Evolutionary conservation across 1,140 invertebrate species (phyloP), one percentile per base, ranked within the genome.

Genomic region (Camponotus pennsylvanicus): DNA sequence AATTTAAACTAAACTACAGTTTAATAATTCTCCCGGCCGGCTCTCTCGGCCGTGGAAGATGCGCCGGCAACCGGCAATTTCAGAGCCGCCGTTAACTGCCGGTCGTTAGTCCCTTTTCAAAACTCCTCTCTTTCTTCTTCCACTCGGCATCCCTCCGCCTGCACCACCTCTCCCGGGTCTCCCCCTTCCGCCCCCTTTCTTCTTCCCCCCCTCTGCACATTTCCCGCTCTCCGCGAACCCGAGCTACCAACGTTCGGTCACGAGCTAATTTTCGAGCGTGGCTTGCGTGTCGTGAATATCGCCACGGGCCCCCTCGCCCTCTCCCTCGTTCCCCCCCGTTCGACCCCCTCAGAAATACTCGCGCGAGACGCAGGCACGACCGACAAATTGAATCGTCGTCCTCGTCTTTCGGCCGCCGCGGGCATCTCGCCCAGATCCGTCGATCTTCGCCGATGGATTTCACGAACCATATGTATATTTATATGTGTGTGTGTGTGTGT

Each of bases 1-100:
- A 95, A 95, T 95, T 95, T 95, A 95, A 95, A 95, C 95, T 95
- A 95, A 95, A 95, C 95, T 95, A 95, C 95, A 95, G 94, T 95
- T 95, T 95, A 95, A 95, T 95, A 95, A 95, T 95, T 95, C 95
- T 93, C 69, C 69, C 91, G 90, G 92, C 91, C 69, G 92, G 90
- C 93, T 52, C 49, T 52, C 49, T 93, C 92, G 93, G 92, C 92
- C 90, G 92, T 93, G 91, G 94, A 93, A 93, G 94, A 94, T 94
- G 93, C 93, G 93, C 90, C 93, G 93, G 94, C 94, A 95, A 95
- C 95, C 95, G 91, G 95, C 94, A 95, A 95, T 95, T 95, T 95
- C 94, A 93, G 94, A 95, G 94, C 95, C 95, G 95, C 94, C 94
- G 94, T 95, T 95, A 95, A 95, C 95, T 95, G 95, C 95, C 94